These are phyloP conservation scores for Gila orcuttii DNA, from an alignment of 2,113 vertebrate species.

Conservation along the genomic window DNA sequence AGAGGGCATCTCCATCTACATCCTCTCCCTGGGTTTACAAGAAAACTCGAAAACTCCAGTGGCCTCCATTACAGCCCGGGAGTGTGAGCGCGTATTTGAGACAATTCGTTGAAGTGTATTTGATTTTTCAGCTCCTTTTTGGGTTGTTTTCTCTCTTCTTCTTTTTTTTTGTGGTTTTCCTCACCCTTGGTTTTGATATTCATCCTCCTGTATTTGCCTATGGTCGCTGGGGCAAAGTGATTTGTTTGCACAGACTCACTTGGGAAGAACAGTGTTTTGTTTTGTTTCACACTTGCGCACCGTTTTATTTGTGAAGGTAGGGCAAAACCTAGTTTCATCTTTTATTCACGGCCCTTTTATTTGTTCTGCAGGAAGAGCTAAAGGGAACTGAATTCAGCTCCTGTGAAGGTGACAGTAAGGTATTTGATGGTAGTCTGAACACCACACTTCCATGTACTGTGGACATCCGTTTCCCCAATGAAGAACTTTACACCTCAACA, in stretches of 20 bases:
- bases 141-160: not conserved
- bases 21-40: constrained; percentile 44
- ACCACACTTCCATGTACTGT: not conserved
- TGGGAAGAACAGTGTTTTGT: not conserved
- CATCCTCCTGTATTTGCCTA: not conserved
- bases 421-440: constrained; percentile 18
- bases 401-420: constrained; percentile 19
- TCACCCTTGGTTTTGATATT: not conserved
- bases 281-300: not conserved
- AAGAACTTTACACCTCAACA: constrained; percentile 9
- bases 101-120: not conserved
- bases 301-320: too few relatives aligned
- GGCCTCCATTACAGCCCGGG: constrained; percentile 64
- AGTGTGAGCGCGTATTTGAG: constrained; percentile 67
- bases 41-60: constrained; percentile 56
- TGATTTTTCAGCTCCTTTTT: not conserved
- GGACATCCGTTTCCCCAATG: constrained; percentile 6
- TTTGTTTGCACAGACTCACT: not conserved
- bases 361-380: constrained; percentile 25
- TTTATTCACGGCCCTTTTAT: not conserved
- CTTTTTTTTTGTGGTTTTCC: too few relatives aligned
- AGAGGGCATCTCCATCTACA: constrained; percentile 53
- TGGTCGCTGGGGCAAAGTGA: not conserved
- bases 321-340: not conserved
- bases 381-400: constrained; percentile 16